Percentiles rank a stretch among this genome's conserved stretches.
Evolutionary conservation across 2,888 invertebrate genomes (phyloP).

Genomic region (Macrosoma leucophasiata): DNA sequence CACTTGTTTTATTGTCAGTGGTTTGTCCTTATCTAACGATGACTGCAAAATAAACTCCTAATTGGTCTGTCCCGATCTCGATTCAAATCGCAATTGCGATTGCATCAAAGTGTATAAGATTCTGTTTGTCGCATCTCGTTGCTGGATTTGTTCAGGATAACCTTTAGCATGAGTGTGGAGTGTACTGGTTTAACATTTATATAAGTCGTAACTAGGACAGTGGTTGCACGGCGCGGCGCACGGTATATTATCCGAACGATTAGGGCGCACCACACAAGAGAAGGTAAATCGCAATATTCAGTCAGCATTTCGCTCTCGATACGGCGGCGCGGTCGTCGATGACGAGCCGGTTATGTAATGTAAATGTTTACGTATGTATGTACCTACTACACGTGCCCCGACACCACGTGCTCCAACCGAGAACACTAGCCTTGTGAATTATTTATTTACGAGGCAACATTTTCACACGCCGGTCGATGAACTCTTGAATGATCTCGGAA

Average conservation of each 20-base stretch:
- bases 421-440: constrained; percentile 76
- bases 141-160: too few relatives aligned
- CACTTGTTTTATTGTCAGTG: too few relatives aligned
- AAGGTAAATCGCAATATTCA: constrained; percentile 41
- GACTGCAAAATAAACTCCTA: too few relatives aligned
- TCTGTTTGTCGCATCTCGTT: too few relatives aligned
- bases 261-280: constrained; percentile 32
- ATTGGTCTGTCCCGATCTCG: too few relatives aligned
- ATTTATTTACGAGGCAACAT: constrained; percentile 75
- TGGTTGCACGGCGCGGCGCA: too few relatives aligned
- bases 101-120: too few relatives aligned
- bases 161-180: too few relatives aligned
- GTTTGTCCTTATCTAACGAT: too few relatives aligned
- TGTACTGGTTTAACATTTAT: too few relatives aligned
- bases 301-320: constrained; percentile 44
- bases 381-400: constrained; percentile 64
- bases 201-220: too few relatives aligned
- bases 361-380: constrained; percentile 73
- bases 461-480: constrained; percentile 74
- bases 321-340: constrained; percentile 46
- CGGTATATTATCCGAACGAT: constrained; percentile 27
- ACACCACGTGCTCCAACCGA: constrained; percentile 68
- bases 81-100: too few relatives aligned
- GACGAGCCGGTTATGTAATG: constrained; percentile 74
- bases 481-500: constrained; percentile 69